Percentiles rank a stretch among this genome's conserved stretches.
Conservation (phyloP, 1,140 invertebrate species). For the Drosophila pandora region DNA sequence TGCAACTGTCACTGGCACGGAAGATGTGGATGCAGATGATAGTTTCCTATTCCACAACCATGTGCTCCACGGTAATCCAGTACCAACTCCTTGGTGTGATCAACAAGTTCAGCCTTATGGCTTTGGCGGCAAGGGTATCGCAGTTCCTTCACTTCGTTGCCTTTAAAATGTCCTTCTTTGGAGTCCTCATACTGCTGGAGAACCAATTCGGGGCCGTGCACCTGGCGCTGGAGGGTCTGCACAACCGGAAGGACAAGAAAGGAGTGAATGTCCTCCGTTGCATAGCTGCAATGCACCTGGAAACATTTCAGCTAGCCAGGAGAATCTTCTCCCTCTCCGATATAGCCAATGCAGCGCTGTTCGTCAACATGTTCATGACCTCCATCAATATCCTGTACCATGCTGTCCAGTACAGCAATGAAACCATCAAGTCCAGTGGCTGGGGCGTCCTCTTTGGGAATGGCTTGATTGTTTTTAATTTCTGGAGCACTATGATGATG, state of each 20-base stretch:
- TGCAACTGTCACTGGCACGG: constrained; percentile 16
- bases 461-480: constrained; percentile 20
- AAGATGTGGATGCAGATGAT: constrained; percentile 12
- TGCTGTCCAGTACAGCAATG: constrained; percentile 57
- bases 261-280: constrained; percentile 4
- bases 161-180: constrained; percentile 22
- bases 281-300: constrained; percentile 32
- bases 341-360: constrained; percentile 32
- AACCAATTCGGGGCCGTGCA: constrained; percentile 52
- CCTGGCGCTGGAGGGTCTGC: constrained; percentile 32
- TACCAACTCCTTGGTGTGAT: constrained; percentile 18
- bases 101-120: neutral
- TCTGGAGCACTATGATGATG: constrained; percentile 9
- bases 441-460: constrained; percentile 28
- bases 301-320: constrained; percentile 34
- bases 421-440: constrained; percentile 25
- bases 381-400: constrained; percentile 59
- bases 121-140: neutral
- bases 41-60: constrained; percentile 15
- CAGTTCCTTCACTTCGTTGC: constrained; percentile 28
- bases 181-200: constrained; percentile 31
- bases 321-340: constrained; percentile 38
- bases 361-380: constrained; percentile 48
- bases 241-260: neutral
- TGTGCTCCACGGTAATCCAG: constrained; percentile 37